These are phyloP conservation scores for Gallinago paraguaiae DNA, from an alignment of 2,113 vertebrate species.

Conservation along the genomic window DNA sequence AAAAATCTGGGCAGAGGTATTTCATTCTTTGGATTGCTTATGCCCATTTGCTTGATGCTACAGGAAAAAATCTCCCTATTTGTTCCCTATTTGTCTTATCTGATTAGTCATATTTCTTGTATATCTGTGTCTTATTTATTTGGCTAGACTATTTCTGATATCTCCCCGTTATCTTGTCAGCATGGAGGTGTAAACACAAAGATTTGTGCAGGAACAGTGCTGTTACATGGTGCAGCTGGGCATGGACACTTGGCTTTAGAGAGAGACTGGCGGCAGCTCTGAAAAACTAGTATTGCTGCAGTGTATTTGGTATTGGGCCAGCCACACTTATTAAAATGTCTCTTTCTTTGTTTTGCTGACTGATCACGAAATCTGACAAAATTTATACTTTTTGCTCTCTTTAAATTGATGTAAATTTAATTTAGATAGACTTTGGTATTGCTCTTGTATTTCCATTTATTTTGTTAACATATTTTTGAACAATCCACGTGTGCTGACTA, in stretches of 20 bases:
- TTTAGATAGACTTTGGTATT: neutral
- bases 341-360: neutral
- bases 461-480: neutral
- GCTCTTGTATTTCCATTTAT: neutral
- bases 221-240: neutral
- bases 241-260: neutral
- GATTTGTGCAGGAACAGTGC: neutral
- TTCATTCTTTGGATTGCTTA: neutral
- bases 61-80: neutral
- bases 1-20: neutral
- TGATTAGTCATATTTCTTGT: neutral
- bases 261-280: neutral
- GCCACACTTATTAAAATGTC: neutral
- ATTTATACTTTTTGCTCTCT: fast-evolving
- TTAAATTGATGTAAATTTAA: neutral
- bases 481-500: neutral
- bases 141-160: neutral
- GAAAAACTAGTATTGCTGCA: neutral
- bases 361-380: neutral
- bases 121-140: neutral
- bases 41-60: neutral
- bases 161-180: neutral
- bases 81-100: neutral
- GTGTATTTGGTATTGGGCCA: neutral
- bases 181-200: neutral